Evolutionary conservation across 2,797 vertebrate species (phyloP), one percentile per base, ranked within the genome.

Genomic region (Myiothlypis chrysogaster): DNA sequence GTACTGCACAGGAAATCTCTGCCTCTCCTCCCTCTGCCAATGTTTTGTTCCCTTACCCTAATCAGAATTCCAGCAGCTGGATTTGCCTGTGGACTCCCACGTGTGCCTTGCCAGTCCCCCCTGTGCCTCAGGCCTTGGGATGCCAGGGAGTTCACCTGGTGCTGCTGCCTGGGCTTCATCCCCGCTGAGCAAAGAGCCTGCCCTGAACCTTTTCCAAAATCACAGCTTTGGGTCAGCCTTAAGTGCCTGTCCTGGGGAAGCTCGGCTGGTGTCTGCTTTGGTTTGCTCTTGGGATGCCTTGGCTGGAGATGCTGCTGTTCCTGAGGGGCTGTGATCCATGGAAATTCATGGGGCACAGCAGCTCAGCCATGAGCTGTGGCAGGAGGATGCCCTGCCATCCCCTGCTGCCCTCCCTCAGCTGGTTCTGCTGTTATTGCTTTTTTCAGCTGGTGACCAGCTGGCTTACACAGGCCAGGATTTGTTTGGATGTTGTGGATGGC

Each of bases 11-110:
- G 86, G 88, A 95, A 82, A 49, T 64, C 72, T 78, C 93, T 94
- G 92, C 85, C 59, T 69, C 66, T 93, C 64, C 39, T 89, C 59
- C 59, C 82, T 39, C 63, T 84, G 88, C 71, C 90, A 80, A 4
- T 24, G 70, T 80, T 90, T 89, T 87, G 64, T 82, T 93, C 73
- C 77, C 85, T 86, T 75, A 77, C 44, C 80, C 85, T 59, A 23
- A 75, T 72, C n/a, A 32, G 20, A 69, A 44, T 81, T 84, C 80
- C 88, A 76, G 0, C 65, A 90, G 90, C 87, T 90, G 88, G 34
- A 66, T 93, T 78, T 73, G 41, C 65, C 39, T 37, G 0, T 49
- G 37, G 75, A 7, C 14, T 77, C 83, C 83, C 32, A 57, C 25
- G 11, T 24, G 32, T 57, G 39, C 61, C 69, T 20, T 28, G 87